Evolutionary conservation across 2,888 invertebrate genomes (phyloP).

Genomic region (Torymus texanus): DNA sequence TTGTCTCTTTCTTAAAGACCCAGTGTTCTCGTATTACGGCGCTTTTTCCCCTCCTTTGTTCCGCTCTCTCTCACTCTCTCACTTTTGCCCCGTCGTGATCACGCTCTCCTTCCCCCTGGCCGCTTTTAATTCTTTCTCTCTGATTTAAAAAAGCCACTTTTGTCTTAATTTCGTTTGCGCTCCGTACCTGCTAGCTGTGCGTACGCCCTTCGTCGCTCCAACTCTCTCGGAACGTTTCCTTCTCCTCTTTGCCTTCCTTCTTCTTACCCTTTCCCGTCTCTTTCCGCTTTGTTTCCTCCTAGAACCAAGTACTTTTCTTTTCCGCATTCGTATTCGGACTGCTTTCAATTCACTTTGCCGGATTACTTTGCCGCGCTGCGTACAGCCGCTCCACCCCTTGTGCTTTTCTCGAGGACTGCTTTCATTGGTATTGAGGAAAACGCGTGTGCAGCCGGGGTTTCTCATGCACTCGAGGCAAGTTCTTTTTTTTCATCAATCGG

Average conservation of each 20-base stretch:
- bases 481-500: no score
- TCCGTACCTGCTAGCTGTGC: background rate
- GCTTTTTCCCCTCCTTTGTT: constrained; percentile 7
- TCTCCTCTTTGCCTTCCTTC: background rate
- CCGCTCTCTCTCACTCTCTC: background rate
- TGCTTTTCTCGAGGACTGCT: background rate
- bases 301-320: background rate
- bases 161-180: constrained; percentile 34
- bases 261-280: background rate
- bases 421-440: background rate
- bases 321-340: background rate
- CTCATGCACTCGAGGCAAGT: no score
- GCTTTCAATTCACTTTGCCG: constrained; percentile 34
- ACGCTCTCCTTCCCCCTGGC: no score
- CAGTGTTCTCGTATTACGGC: background rate
- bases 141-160: constrained; percentile 31
- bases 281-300: background rate
- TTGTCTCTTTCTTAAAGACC: background rate
- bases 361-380: constrained; percentile 29
- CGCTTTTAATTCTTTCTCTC: constrained; percentile 27
- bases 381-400: background rate
- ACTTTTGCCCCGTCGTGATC: background rate
- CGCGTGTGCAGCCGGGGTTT: no score
- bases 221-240: background rate
- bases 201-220: background rate